Base-by-base conservation (phyloP, 2,113 vertebrate genomes). In the Arvicanthis niloticus region DNA sequence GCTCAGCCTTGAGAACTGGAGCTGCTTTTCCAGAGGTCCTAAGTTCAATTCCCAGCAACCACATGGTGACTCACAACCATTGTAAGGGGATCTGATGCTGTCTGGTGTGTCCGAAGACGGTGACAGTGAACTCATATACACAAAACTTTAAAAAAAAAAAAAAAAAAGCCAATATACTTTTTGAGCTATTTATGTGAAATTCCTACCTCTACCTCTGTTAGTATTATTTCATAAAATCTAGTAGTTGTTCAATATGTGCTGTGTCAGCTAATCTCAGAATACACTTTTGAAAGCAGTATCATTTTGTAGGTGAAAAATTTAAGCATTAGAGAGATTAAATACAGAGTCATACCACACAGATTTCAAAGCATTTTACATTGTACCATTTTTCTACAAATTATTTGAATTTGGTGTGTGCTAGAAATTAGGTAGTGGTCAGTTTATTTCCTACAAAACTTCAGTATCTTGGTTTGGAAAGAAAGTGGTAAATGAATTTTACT, bases 121-220 rank as follows among this genome's bases (percentile, higher is more conserved):
- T 12, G 10, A 31, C 29, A 67, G 4, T 31, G 65, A 1, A 31
- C 29, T 31, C 65, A 31, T 9, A 67, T 31, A 67, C 65, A 67
- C 65, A 31, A 31, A 67, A 13, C 9, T 13, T n/a, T n/a, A n/a
- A 51, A 10, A 67, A 65, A 65, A 29, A 29, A 65, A 10, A 65
- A 6, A 65, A 29, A 9, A 67, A 67, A 31, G 65, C 37, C 37
- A 62, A 24, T 15, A 76, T 80, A 93, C 26, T 65, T 78, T 93
- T 26, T 91, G 4, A 91, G n/a, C 19, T 93, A 53, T 95, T 81
- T 13, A 21, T 90, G 56, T 96, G 70, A 86, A 95, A 93, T 60
- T 70, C 48, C n/a, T n/a, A n/a, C n/a, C n/a, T n/a, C 87, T 84
- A 78, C 62, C 40, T 16, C 22, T 45, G 31, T 26, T 88, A 24